phyloP scores from a whole-genome alignment of 2,888 invertebrate species.

The Ophion ventricosus region DNA sequence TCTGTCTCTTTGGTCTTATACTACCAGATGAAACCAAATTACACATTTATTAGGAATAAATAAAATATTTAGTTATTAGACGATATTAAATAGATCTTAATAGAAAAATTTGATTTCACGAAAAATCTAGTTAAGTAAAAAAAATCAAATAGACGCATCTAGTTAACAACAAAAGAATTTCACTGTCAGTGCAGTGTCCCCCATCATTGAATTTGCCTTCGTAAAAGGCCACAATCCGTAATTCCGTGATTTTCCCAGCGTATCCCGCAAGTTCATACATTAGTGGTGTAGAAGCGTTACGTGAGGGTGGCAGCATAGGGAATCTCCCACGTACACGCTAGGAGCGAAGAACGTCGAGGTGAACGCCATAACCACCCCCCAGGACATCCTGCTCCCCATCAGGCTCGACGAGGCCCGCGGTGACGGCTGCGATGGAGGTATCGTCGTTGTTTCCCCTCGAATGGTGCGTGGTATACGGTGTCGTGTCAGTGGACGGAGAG shows the following conservation, averaged over 20 bases:
- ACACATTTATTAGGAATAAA: too few species aligned
- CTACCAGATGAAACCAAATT: too few species aligned
- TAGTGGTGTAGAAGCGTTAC: not conserved
- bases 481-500: conserved; percentile 16
- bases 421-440: conserved; percentile 56
- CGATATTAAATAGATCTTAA: too few species aligned
- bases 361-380: not conserved
- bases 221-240: not conserved
- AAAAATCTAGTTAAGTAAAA: too few species aligned
- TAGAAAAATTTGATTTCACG: too few species aligned
- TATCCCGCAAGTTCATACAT: conserved; percentile 6
- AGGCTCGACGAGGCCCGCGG: conserved; percentile 33
- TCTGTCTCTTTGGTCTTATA: too few species aligned
- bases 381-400: conserved; percentile 32
- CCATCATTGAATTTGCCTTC: not conserved
- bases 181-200: too few species aligned
- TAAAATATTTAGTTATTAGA: too few species aligned
- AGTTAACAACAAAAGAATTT: too few species aligned
- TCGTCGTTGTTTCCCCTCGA: conserved; percentile 39
- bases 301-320: not conserved
- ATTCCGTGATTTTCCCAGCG: conserved; percentile 3
- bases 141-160: too few species aligned
- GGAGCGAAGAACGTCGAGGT: not conserved
- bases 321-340: not conserved
- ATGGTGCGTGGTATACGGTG: conserved; percentile 3